Percentiles rank a stretch among this genome's conserved stretches.
Evolutionary conservation across 1,140 invertebrate species (phyloP).

Genomic region (Leptopilina boulardi): DNA sequence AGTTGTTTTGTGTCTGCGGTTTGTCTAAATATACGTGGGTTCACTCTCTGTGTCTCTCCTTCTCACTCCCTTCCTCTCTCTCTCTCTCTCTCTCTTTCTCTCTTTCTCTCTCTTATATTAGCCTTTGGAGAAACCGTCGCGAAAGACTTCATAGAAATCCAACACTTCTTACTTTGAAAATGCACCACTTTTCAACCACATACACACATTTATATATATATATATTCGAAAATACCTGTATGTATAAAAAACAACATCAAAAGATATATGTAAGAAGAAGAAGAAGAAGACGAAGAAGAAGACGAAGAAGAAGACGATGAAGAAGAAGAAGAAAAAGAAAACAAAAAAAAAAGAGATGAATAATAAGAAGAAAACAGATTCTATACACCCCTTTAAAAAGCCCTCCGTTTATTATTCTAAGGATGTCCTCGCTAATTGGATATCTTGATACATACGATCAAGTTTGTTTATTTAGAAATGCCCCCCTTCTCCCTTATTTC

Average conservation of each 20-base stretch:
- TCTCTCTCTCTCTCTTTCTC: no score
- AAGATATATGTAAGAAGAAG: no score
- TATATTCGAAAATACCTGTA: background rate
- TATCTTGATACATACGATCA: background rate
- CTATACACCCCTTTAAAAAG: background rate
- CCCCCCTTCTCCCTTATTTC: no score
- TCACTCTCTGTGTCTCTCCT: no score
- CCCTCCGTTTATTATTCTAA: background rate
- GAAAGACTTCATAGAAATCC: constrained; percentile 50
- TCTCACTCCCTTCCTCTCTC: no score
- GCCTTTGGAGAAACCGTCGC: constrained; percentile 51
- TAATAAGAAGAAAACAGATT: background rate
- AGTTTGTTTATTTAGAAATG: background rate
- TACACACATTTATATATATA: no score
- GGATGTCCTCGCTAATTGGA: constrained; percentile 2
- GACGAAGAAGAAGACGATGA: background rate
- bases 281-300: background rate
- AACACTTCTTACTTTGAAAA: constrained; percentile 25
- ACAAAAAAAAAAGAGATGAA: background rate
- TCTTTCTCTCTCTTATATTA: background rate
- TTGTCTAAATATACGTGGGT: constrained; percentile 56
- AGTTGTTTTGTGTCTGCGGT: constrained; percentile 58
- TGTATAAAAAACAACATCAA: no score
- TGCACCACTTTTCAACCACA: background rate
- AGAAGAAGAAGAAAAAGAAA: background rate